Conservation (phyloP, 1,140 invertebrate genomes). For the Zaprionus tsacasi region DNA sequence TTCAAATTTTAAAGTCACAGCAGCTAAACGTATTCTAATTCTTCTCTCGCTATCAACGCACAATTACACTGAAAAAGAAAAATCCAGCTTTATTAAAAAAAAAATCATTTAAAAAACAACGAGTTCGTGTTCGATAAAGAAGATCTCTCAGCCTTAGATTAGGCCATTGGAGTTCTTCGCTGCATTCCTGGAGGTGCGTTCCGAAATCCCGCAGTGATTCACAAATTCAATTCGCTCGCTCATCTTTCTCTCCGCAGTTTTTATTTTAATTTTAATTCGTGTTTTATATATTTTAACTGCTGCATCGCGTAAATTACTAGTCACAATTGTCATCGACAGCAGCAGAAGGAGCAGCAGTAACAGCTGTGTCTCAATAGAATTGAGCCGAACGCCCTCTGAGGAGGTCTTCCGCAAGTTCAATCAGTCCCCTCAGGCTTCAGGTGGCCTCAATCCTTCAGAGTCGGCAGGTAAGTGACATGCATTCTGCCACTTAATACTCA, state of each 20-base stretch:
- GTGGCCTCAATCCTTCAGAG: conserved; percentile 28
- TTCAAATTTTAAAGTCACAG: conserved; percentile 57
- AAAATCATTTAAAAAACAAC: background rate
- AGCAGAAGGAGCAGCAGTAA: background rate
- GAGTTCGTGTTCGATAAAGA: background rate
- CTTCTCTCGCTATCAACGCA: background rate
- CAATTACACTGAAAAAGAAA: background rate
- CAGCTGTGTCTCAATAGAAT: background rate
- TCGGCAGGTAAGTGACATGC: conserved; percentile 47
- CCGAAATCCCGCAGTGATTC: background rate
- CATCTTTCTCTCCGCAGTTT: conserved; percentile 11
- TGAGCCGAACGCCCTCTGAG: background rate
- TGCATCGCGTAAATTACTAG: conserved; percentile 10
- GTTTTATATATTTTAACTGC: background rate
- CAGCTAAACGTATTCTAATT: conserved; percentile 17
- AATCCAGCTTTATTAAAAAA: background rate
- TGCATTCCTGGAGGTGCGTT: conserved; percentile 36
- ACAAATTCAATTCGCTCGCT: too few species aligned
- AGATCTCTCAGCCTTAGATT: background rate
- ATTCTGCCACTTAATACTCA: conserved; percentile 38
- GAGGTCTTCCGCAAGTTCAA: background rate
- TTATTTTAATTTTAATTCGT: conserved; percentile 7
- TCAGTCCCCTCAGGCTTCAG: background rate
- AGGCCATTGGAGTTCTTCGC: conserved; percentile 19
- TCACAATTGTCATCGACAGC: background rate